Evolutionary conservation across 2,797 vertebrate species (phyloP).

Genomic region (Rhadinocentrus ornatus): DNA sequence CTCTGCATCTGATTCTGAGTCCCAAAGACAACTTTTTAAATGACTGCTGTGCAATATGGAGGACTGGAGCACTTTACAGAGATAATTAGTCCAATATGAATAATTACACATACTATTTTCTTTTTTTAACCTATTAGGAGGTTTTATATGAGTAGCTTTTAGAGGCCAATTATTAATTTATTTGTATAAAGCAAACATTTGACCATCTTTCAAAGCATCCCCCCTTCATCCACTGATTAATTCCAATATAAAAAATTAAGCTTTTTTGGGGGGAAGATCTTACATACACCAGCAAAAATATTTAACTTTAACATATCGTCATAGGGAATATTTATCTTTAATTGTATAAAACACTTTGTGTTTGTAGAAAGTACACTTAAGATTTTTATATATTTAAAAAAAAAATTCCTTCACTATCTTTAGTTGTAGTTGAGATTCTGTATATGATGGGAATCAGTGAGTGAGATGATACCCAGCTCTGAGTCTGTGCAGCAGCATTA

Average conservation of each 20-base stretch:
- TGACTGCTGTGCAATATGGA: constrained; percentile 22
- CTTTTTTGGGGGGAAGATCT: no score
- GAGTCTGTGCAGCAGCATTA: constrained; percentile 67
- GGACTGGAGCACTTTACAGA: constrained; percentile 16
- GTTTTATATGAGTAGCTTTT: no score
- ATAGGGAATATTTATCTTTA: background rate
- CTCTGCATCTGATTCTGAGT: background rate
- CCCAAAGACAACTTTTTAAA: constrained; percentile 5
- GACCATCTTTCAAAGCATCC: background rate
- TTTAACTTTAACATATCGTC: background rate
- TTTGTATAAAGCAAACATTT: background rate
- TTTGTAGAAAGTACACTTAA: no score
- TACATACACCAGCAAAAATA: background rate
- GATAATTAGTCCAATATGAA: background rate
- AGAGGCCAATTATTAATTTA: background rate
- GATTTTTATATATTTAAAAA: background rate
- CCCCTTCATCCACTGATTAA: background rate
- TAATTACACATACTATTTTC: background rate
- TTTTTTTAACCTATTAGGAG: background rate
- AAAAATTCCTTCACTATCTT: background rate
- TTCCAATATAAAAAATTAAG: background rate
- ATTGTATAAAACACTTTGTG: background rate
- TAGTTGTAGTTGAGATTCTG: background rate
- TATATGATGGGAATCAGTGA: background rate
- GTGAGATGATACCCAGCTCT: background rate